phyloP scores from a whole-genome alignment of 2,113 vertebrate species.

The Zosterops hypoxanthus region DNA sequence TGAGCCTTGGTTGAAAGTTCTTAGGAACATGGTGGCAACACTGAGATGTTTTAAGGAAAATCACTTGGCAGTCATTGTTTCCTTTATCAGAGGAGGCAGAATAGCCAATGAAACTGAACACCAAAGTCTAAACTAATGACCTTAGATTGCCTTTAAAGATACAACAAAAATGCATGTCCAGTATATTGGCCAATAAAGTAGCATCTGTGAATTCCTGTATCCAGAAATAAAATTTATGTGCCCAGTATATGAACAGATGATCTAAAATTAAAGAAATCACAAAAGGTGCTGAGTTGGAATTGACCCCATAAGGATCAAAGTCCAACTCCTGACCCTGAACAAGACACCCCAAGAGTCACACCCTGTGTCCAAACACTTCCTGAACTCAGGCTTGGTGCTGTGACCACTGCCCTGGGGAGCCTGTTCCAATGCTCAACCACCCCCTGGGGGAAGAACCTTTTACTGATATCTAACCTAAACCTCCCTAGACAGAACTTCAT shows the following conservation, averaged over 20 bases:
- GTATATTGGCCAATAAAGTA: neutral
- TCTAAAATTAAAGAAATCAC: neutral
- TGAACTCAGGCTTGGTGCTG: neutral
- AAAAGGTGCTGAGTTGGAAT: neutral
- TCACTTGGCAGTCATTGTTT: neutral
- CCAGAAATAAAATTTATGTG: neutral
- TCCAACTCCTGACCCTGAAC: neutral
- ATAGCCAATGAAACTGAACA: neutral
- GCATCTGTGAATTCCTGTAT: neutral
- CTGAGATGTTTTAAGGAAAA: neutral
- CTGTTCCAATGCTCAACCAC: neutral
- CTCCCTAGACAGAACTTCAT: neutral
- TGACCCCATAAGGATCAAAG: neutral
- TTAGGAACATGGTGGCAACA: neutral
- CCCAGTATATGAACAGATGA: neutral
- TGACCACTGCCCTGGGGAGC: neutral
- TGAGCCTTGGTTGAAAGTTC: neutral
- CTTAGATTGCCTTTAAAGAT: neutral
- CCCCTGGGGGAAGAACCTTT: neutral
- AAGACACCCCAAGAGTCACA: neutral
- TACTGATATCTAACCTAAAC: neutral
- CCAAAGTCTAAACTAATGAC: neutral
- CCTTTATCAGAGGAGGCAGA: neutral
- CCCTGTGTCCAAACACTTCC: neutral
- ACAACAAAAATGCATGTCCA: neutral